Evolutionary conservation across 2,888 invertebrate genomes (phyloP).

Genomic region (Harpalus rufipes): DNA sequence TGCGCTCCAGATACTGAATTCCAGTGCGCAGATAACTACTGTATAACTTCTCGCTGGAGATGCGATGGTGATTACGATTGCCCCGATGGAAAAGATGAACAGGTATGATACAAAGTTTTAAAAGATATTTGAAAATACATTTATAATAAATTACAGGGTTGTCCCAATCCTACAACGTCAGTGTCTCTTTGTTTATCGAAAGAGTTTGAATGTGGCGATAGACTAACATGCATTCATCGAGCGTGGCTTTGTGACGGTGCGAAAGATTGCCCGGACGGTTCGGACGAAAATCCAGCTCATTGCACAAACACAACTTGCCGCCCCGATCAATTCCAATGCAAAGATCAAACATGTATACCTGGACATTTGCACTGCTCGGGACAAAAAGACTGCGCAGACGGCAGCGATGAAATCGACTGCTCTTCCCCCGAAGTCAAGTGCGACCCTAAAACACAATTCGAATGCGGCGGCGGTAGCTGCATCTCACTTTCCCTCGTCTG

Average conservation of each 20-base stretch:
- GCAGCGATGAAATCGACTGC: conserved; percentile 92
- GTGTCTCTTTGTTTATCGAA: conserved; percentile 84
- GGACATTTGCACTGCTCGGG: conserved; percentile 92
- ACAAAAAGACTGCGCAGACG: conserved; percentile 88
- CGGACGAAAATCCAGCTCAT: conserved; percentile 85
- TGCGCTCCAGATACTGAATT: conserved; percentile 87
- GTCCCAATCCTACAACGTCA: conserved; percentile 78
- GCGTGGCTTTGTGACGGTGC: conserved; percentile 93
- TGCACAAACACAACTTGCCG: conserved; percentile 89
- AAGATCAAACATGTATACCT: conserved; percentile 88
- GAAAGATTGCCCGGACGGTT: conserved; percentile 89
- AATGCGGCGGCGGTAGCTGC: conserved; percentile 91
- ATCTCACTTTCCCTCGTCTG: conserved; percentile 90
- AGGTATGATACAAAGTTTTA: conserved; percentile 75
- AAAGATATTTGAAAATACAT: not conserved
- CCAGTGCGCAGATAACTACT: conserved; percentile 86
- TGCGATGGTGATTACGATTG: conserved; percentile 95
- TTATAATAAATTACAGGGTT: conserved; percentile 78
- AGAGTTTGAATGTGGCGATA: conserved; percentile 90
- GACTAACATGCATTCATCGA: conserved; percentile 88
- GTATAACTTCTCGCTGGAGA: conserved; percentile 89
- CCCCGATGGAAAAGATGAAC: conserved; percentile 90
- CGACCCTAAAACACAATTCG: conserved; percentile 88
- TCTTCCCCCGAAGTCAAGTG: conserved; percentile 83
- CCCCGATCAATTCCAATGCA: conserved; percentile 92